Conservation (phyloP, 2,797 vertebrate species). For the Ataeniobius toweri region DNA sequence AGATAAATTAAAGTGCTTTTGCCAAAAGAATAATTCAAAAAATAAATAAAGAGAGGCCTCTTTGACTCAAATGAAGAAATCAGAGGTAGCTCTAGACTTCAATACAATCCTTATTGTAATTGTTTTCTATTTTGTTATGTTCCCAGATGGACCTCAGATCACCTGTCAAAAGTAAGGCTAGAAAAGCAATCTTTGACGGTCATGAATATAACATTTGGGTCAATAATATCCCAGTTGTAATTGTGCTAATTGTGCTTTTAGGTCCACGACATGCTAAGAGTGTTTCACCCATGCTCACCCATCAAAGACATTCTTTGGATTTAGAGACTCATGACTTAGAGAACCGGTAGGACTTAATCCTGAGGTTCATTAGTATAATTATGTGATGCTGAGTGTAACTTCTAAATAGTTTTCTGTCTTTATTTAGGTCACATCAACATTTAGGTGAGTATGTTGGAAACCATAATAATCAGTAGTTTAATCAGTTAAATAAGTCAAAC, state of each 20-base stretch:
- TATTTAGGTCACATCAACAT: conserved; percentile 34
- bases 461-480: neutral
- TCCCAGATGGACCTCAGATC: conserved; percentile 34
- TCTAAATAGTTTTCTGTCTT: neutral
- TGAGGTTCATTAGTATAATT: neutral
- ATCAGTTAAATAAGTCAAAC: conserved; percentile 3
- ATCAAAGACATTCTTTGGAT: conserved; percentile 63
- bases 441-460: conserved; percentile 46
- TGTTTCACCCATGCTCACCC: neutral
- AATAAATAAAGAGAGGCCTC: neutral
- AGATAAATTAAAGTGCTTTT: neutral
- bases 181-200: neutral
- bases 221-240: neutral
- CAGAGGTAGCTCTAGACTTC: neutral
- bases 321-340: conserved; percentile 61
- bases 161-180: conserved; percentile 40
- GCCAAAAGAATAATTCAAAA: neutral
- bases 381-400: conserved; percentile 4
- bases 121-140: neutral
- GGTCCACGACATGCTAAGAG: conserved; percentile 24
- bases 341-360: conserved; percentile 48
- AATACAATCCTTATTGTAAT: neutral
- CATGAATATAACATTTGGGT: neutral
- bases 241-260: conserved; percentile 22
- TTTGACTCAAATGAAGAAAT: neutral